phyloP scores from a whole-genome alignment of 2,113 vertebrate species.

The Colius striatus region DNA sequence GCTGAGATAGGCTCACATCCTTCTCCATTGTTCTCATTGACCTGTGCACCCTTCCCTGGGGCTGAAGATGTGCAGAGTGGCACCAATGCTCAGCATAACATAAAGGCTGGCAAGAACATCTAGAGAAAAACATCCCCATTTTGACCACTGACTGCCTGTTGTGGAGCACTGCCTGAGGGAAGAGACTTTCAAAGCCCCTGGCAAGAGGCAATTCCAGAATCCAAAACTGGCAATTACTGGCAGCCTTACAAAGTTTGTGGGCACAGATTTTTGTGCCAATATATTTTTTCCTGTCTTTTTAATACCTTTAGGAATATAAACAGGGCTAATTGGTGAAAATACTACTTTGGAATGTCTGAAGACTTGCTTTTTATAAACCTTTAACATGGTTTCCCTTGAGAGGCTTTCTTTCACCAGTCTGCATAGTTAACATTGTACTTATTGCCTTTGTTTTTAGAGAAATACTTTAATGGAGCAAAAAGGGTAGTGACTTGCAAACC shows the following conservation, averaged over 20 bases:
- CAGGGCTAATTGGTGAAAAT: not conserved
- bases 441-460: not conserved
- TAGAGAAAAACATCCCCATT: not conserved
- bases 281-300: not conserved
- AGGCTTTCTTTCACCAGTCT: not conserved
- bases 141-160: not conserved
- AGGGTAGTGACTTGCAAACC: not conserved
- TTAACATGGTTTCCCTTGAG: not conserved
- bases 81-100: not conserved
- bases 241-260: not conserved
- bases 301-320: not conserved
- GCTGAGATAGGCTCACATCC: not conserved
- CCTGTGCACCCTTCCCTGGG: not conserved
- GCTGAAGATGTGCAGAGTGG: not conserved
- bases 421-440: constrained; percentile 26
- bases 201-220: not conserved
- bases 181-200: not conserved
- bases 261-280: not conserved
- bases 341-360: not conserved
- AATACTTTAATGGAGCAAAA: not conserved
- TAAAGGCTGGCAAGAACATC: not conserved
- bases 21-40: not conserved
- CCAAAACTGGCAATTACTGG: not conserved
- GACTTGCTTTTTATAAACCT: not conserved
- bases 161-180: not conserved